phyloP scores from a whole-genome alignment of 2,113 vertebrate species.

The Aegithalos caudatus region DNA sequence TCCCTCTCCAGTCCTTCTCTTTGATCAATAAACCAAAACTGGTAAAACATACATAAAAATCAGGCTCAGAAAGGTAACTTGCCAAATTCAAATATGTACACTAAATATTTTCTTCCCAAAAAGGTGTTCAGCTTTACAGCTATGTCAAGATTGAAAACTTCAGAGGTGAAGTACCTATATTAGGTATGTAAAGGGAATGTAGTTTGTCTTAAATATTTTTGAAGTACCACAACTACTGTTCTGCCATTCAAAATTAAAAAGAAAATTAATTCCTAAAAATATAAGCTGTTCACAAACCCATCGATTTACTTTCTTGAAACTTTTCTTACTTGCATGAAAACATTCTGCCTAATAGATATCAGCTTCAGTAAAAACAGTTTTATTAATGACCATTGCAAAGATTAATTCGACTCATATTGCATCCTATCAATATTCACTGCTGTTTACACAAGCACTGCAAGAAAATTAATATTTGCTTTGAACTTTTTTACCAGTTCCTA shows the following conservation, averaged over 20 bases:
- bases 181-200: not conserved
- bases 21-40: not conserved
- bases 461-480: not conserved
- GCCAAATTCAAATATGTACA: not conserved
- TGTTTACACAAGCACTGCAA: not conserved
- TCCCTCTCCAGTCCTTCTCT: not conserved
- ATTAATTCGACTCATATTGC: fast-evolving
- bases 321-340: not conserved
- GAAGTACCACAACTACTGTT: not conserved
- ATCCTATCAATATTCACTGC: not conserved
- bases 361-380: not conserved
- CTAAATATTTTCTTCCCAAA: not conserved
- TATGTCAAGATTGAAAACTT: not conserved
- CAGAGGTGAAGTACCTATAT: not conserved
- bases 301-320: not conserved
- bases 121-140: not conserved
- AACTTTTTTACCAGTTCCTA: not conserved
- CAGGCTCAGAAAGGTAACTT: not conserved
- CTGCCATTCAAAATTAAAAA: not conserved
- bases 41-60: not conserved
- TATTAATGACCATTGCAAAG: not conserved
- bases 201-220: not conserved
- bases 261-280: not conserved
- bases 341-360: not conserved
- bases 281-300: not conserved